phyloP scores from a whole-genome alignment of 1,140 invertebrate genomes.

The Proales similis region DNA sequence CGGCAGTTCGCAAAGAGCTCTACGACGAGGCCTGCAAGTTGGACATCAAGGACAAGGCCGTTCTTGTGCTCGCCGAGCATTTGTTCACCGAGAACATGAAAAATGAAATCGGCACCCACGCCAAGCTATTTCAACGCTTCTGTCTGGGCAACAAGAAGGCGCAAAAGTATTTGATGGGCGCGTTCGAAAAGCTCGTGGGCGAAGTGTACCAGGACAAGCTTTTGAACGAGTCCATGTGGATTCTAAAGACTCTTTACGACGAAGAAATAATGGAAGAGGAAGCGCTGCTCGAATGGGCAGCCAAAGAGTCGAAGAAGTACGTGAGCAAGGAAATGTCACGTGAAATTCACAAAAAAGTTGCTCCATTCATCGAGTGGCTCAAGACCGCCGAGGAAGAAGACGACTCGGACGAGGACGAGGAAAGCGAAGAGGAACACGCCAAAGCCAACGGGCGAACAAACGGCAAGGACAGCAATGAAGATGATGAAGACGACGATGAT shows the following conservation, averaged over 20 bases:
- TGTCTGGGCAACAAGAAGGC: constrained; percentile 60
- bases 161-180: constrained; percentile 87
- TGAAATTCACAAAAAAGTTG: constrained; percentile 82
- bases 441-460: neutral
- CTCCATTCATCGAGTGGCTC: constrained; percentile 90
- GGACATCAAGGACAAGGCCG: constrained; percentile 86
- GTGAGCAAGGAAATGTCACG: constrained; percentile 79
- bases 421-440: neutral
- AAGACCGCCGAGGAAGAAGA: constrained; percentile 91
- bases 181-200: constrained; percentile 80
- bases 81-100: constrained; percentile 78
- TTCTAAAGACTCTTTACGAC: constrained; percentile 90
- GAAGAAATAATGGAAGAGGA: constrained; percentile 87
- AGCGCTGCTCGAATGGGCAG: constrained; percentile 83
- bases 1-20: constrained; percentile 29
- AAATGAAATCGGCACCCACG: constrained; percentile 60
- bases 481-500: constrained; percentile 63
- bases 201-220: constrained; percentile 70
- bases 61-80: constrained; percentile 82
- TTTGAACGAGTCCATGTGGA: constrained; percentile 76
- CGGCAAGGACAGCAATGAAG: constrained; percentile 53
- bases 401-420: constrained; percentile 51
- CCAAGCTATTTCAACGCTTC: constrained; percentile 57
- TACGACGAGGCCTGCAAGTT: constrained; percentile 86
- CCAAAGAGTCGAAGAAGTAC: constrained; percentile 84